phyloP scores from a whole-genome alignment of 2,113 vertebrate genomes.

The Takifugu bimaculatus region DNA sequence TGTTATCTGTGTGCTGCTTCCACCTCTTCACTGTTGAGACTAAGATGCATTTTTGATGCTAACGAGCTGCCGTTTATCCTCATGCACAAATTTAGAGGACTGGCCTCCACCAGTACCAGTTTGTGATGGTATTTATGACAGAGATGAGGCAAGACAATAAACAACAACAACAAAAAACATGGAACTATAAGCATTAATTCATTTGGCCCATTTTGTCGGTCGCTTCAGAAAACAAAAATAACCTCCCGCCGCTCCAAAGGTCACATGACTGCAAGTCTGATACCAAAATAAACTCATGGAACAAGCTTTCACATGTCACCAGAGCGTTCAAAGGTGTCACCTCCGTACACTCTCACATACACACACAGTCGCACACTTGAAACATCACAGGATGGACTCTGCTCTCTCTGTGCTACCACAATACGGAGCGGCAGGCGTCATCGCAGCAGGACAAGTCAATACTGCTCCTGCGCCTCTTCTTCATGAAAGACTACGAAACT shows the following conservation, averaged over 20 bases:
- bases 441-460: constrained; percentile 42
- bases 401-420: constrained; percentile 49
- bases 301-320: constrained; percentile 39
- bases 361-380: constrained; percentile 14
- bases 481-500: constrained; percentile 65
- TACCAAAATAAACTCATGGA: constrained; percentile 26
- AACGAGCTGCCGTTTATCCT: constrained; percentile 2
- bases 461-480: constrained; percentile 46
- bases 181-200: neutral
- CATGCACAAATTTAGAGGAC: neutral
- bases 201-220: neutral
- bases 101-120: neutral
- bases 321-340: constrained; percentile 34
- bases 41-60: constrained; percentile 19
- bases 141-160: constrained; percentile 3
- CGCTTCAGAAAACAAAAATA: constrained; percentile 7
- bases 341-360: constrained; percentile 12
- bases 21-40: constrained; percentile 13
- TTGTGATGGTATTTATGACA: neutral
- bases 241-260: constrained; percentile 25
- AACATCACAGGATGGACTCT: constrained; percentile 48
- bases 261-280: constrained; percentile 33
- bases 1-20: constrained; percentile 26
- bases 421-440: constrained; percentile 50
- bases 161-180: neutral